Evolutionary conservation across 2,113 vertebrate genomes (phyloP), one percentile per base, ranked within the genome.

Genomic region (Tinamus guttatus): DNA sequence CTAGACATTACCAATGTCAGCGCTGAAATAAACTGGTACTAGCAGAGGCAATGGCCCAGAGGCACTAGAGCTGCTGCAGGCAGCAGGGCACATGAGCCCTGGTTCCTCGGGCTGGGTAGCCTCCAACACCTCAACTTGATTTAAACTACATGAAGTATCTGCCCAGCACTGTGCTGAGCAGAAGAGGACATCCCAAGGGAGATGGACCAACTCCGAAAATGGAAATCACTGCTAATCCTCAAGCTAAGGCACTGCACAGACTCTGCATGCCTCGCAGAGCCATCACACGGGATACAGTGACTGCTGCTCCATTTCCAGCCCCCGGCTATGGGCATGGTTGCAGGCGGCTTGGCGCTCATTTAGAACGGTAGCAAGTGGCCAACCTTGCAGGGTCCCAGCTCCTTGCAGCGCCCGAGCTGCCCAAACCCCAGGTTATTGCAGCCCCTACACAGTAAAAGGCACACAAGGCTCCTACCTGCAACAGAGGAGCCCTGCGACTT

Each of bases 81-180:
- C 71, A 28, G 7, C 32, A 15, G n/a, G 49, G 9, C 36, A 28
- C 9, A 6, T 15, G 38, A 38, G 32, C 19, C 71, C 76, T 88
- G 25, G 10, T 1, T 10, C 3, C 0, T 4, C 8, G 32, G 32
- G 56, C 19, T 83, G 58, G 28, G 34, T 43, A 78, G 64, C 36
- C 34, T 32, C 41, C 17, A 18, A 1, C 13, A 15, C 43, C 30
- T 34, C 56, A 11, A 2, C 13, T 3, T 21, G 13, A 19, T 36
- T 2, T 24, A 56, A 17, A n/a, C 32, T 63, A 67, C 21, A 1
- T 34, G 13, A 34, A 67, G n/a, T 8, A 16, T 3, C 45, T 4
- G 1, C 8, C 7, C 25, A 41, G 21, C 52, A 34, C 13, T 5
- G 0, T 36, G 4, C 8, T 0, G 11, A 69, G 82, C 19, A 56